phyloP scores from a whole-genome alignment of 2,113 vertebrate species.

The Pelvicachromis taeniatus region DNA sequence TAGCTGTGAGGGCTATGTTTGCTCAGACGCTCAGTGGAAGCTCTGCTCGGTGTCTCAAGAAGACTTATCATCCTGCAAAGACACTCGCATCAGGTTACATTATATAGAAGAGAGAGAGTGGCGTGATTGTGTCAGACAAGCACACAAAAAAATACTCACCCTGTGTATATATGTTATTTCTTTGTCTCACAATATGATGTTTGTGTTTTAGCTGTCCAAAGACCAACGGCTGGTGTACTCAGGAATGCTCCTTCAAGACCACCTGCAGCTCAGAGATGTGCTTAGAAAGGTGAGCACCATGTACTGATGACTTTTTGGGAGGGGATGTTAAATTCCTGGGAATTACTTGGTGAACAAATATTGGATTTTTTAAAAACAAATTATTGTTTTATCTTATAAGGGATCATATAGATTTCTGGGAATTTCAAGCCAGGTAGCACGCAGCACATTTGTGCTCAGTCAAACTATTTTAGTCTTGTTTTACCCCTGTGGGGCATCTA shows the following conservation, averaged over 20 bases:
- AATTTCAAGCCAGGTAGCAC: not conserved
- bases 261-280: conserved; percentile 89
- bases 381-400: rapidly evolving
- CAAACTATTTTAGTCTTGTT: not conserved
- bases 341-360: not conserved
- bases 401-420: not conserved
- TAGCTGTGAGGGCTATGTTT: not conserved
- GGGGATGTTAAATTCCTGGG: not conserved
- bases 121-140: not conserved
- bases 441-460: not conserved
- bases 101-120: not conserved
- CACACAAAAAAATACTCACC: not conserved
- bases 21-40: not conserved
- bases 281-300: conserved; percentile 84
- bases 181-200: not conserved
- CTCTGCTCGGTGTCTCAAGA: not conserved
- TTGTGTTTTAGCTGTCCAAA: conserved; percentile 80
- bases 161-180: rapidly evolving
- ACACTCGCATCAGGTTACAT: not conserved
- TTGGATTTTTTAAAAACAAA: not conserved
- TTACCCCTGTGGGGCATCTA: too few relatives aligned
- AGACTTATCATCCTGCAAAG: not conserved
- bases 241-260: conserved; percentile 89
- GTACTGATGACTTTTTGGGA: not conserved
- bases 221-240: conserved; percentile 95